These are phyloP conservation scores for Cirrhinus molitorella DNA, from an alignment of 2,797 vertebrate species.

Conservation along the genomic window DNA sequence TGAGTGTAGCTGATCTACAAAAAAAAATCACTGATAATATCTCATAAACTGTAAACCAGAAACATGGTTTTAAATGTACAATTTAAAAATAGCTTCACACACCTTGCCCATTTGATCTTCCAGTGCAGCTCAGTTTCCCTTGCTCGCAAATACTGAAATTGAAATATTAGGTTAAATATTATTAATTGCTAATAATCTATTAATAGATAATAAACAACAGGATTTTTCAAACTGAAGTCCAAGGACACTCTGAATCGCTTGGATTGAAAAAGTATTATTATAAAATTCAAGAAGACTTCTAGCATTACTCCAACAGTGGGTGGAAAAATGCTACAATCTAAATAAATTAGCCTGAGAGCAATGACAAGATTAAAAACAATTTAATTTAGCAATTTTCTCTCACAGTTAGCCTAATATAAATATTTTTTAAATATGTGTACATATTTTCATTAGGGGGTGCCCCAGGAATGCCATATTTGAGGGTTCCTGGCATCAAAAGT, in stretches of 20 bases:
- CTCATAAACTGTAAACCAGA: background rate
- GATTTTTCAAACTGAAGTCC: background rate
- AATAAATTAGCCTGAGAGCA: background rate
- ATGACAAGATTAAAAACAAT: background rate
- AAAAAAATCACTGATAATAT: background rate
- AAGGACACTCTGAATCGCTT: background rate
- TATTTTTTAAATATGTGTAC: too few species aligned
- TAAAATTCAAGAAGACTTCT: background rate
- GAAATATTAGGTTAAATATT: background rate
- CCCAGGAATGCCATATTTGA: background rate
- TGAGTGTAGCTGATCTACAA: background rate
- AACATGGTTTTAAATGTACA: background rate
- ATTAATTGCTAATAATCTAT: too few species aligned
- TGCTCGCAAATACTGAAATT: constrained; percentile 81
- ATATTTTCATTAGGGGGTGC: background rate
- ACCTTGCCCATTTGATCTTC: constrained; percentile 66
- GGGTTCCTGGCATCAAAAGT: background rate
- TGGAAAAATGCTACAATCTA: background rate
- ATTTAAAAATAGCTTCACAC: constrained; percentile 54
- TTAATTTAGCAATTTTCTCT: background rate
- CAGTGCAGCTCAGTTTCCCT: constrained; percentile 82
- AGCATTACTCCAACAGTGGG: too few species aligned
- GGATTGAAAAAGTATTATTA: constrained; percentile 1
- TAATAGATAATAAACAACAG: too few species aligned
- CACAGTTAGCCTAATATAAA: background rate